These are phyloP conservation scores for Helobdella robusta DNA, from an alignment of 2,888 invertebrate species.

Conservation along the genomic window DNA sequence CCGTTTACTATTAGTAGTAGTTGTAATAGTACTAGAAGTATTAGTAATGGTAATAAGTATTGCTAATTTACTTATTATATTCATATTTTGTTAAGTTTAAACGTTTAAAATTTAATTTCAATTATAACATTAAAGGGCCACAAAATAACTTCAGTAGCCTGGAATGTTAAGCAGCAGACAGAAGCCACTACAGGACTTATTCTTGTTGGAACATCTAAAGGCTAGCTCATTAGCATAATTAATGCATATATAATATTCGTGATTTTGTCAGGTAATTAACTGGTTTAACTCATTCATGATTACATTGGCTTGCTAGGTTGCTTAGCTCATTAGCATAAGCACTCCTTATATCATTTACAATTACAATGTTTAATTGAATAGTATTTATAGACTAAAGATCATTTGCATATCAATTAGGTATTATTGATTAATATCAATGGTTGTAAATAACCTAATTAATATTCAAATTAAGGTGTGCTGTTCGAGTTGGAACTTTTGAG, in stretches of 20 bases:
- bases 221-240: no score
- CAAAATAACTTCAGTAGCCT: conserved; percentile 80
- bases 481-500: conserved; percentile 77
- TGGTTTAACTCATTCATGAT: no score
- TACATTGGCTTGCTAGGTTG: no score
- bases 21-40: not conserved
- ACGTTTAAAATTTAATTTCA: not conserved
- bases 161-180: conserved; percentile 61
- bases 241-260: no score
- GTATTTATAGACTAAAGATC: no score
- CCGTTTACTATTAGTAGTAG: not conserved
- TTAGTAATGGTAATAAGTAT: not conserved
- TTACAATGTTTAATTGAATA: no score
- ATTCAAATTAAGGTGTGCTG: conserved; percentile 57
- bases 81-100: not conserved
- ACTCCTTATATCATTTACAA: no score
- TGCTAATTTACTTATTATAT: not conserved
- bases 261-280: no score
- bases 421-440: not conserved
- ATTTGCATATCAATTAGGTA: no score
- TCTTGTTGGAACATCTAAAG: conserved; percentile 77
- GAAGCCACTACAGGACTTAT: conserved; percentile 71
- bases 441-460: not conserved
- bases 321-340: no score
- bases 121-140: conserved; percentile 54